phyloP scores from a whole-genome alignment of 2,888 invertebrate genomes.

The Cephus spinipes region DNA sequence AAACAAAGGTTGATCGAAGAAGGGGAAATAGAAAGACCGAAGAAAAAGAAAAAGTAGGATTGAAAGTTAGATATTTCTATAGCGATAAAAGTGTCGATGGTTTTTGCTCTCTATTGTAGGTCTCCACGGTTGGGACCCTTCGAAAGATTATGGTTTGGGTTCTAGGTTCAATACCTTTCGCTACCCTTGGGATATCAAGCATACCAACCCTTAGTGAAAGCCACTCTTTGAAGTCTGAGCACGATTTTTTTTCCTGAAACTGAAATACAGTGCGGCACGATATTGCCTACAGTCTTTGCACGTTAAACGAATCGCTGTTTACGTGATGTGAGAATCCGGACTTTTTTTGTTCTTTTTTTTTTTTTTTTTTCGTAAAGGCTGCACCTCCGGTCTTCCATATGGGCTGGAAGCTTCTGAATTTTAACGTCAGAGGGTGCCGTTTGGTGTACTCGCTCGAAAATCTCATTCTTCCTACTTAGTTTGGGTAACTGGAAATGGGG shows the following conservation, averaged over 20 bases:
- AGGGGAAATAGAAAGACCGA: neutral
- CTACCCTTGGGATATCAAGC: neutral
- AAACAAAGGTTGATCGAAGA: neutral
- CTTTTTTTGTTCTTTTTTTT: too few species aligned
- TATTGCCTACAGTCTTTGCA: slow-evolving; percentile 3
- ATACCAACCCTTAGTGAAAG: neutral
- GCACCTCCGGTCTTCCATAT: neutral
- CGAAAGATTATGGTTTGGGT: neutral
- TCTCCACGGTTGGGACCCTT: neutral
- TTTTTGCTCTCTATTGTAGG: neutral
- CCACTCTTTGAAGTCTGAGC: slow-evolving; percentile 2
- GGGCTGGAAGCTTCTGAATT: neutral
- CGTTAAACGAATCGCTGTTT: slow-evolving; percentile 2
- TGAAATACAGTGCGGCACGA: slow-evolving; percentile 1
- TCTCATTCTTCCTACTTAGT: slow-evolving; percentile 1
- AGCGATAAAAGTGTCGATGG: neutral
- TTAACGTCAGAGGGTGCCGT: neutral
- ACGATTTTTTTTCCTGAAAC: slow-evolving; percentile 5
- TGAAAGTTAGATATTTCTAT: neutral
- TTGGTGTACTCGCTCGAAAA: neutral
- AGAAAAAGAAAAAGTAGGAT: neutral
- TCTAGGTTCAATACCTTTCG: neutral
- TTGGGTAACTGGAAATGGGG: neutral
- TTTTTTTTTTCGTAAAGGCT: neutral
- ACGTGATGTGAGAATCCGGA: neutral